A percentile compares a stretch with the other conserved stretches of the same genome.
Conservation (phyloP, 2,797 vertebrate genomes). For the Acrocephalus scirpaceus region DNA sequence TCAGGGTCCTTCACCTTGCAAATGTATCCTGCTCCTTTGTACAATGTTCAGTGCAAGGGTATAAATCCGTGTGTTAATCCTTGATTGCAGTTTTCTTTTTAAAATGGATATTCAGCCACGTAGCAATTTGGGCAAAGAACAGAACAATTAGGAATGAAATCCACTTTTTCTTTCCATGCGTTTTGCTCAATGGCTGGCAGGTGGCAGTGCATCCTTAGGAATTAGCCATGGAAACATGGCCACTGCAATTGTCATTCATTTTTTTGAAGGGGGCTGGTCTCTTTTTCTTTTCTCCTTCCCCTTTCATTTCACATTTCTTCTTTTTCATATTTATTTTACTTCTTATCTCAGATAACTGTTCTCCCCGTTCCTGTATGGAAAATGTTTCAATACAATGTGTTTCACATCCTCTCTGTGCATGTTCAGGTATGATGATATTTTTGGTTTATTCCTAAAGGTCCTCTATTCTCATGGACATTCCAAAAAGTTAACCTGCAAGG, state of each 20-base stretch:
- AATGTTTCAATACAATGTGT: not conserved
- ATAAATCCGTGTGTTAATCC: not conserved
- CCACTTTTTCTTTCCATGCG: not conserved
- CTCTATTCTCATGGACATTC: not conserved
- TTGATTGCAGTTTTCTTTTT: not conserved
- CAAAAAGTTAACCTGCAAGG: not conserved
- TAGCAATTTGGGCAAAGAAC: not conserved
- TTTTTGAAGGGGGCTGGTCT: fast-evolving
- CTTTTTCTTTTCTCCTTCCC: not conserved
- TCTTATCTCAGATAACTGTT: not conserved
- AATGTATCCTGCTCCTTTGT: not conserved
- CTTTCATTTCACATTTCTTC: not conserved
- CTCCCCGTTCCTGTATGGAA: not conserved
- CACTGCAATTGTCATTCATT: not conserved
- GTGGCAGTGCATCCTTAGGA: slow-evolving; percentile 76
- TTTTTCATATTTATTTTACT: not conserved
- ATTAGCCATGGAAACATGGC: not conserved
- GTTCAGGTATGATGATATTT: fast-evolving
- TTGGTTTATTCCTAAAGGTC: not conserved
- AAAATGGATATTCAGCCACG: fast-evolving
- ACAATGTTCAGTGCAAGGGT: not conserved
- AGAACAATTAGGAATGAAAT: not conserved
- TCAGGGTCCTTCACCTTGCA: not conserved
- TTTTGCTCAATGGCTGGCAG: slow-evolving; percentile 71
- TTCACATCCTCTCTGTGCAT: fast-evolving